Conservation (phyloP, 30 jellyfish, hydroid and myxozoan genomes). For the Catostylus mosaicus region DNA sequence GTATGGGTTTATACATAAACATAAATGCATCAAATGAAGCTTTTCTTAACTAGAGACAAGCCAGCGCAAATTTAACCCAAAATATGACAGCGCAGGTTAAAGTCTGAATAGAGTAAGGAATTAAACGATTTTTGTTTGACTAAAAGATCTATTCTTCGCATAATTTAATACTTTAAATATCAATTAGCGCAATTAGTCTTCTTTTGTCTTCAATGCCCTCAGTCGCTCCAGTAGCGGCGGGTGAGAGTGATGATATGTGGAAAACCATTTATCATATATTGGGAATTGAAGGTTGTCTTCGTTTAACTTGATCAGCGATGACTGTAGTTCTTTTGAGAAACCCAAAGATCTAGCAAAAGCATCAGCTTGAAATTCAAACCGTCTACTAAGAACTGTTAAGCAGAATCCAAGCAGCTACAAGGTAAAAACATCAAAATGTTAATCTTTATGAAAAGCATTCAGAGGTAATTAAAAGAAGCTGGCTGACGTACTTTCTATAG, state of each 20-base stretch:
- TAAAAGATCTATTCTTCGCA: too few species aligned
- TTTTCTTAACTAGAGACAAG: too few species aligned
- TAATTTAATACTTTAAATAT: too few species aligned
- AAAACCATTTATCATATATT: slow-evolving; percentile 78
- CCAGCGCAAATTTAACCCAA: too few species aligned
- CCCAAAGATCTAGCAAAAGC: slow-evolving; percentile 85
- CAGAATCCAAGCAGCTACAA: slow-evolving; percentile 86
- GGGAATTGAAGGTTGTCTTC: slow-evolving; percentile 96
- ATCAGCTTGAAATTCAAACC: slow-evolving; percentile 97
- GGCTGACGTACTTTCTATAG: too few species aligned
- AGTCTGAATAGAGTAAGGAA: too few species aligned
- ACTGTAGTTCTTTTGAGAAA: slow-evolving; percentile 63
- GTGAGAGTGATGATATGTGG: slow-evolving; percentile 95
- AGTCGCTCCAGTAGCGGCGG: slow-evolving; percentile 96
- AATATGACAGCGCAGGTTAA: too few species aligned
- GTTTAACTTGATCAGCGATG: slow-evolving; percentile 81
- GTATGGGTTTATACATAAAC: too few species aligned
- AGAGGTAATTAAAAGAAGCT: background rate
- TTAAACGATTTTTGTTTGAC: too few species aligned
- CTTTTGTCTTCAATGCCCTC: slow-evolving; percentile 75
- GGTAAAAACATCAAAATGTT: background rate
- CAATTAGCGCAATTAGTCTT: too few species aligned
- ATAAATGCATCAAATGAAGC: too few species aligned
- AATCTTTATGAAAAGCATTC: background rate
- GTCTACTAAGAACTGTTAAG: slow-evolving; percentile 88